phyloP scores from a whole-genome alignment of 2,888 invertebrate species.

The Drosophila pseudotakahashii region DNA sequence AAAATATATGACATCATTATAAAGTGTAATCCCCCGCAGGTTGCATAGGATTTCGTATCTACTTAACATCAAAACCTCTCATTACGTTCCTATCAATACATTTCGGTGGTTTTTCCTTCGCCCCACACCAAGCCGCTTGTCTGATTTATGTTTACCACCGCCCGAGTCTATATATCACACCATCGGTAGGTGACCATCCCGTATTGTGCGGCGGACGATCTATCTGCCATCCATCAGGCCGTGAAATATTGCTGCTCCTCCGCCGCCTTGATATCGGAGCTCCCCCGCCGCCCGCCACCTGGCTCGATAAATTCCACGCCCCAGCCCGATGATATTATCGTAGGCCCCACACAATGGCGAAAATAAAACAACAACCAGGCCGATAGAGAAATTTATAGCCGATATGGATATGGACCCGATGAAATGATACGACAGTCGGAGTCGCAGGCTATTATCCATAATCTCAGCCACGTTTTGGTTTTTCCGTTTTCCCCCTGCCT shows the following conservation, averaged over 20 bases:
- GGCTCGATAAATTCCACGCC: slow-evolving; percentile 74
- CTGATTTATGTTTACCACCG: slow-evolving; percentile 70
- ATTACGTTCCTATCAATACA: slow-evolving; percentile 8
- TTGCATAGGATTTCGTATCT: slow-evolving; percentile 6
- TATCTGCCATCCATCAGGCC: slow-evolving; percentile 74
- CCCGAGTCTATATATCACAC: slow-evolving; percentile 71
- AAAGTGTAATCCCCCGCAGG: slow-evolving; percentile 10
- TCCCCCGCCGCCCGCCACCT: slow-evolving; percentile 48
- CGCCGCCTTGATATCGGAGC: slow-evolving; percentile 41
- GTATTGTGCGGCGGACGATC: slow-evolving; percentile 50
- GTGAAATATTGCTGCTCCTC: slow-evolving; percentile 71
- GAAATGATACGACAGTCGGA: slow-evolving; percentile 61
- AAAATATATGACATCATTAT: neutral
- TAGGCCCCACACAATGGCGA: slow-evolving; percentile 72
- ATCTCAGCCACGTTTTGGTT: slow-evolving; percentile 40
- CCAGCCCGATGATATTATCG: slow-evolving; percentile 69
- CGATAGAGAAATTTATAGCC: slow-evolving; percentile 78
- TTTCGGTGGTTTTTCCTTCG: slow-evolving; percentile 31
- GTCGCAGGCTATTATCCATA: slow-evolving; percentile 45
- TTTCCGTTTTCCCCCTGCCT: slow-evolving; percentile 21
- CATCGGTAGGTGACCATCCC: slow-evolving; percentile 42
- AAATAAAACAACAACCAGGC: slow-evolving; percentile 41
- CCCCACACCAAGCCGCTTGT: slow-evolving; percentile 19
- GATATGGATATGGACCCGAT: slow-evolving; percentile 66
- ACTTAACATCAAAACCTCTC: slow-evolving; percentile 10